These are phyloP conservation scores for Porites australiensis DNA, from an alignment of 64 coral and sea anemone species.

Conservation along the genomic window DNA sequence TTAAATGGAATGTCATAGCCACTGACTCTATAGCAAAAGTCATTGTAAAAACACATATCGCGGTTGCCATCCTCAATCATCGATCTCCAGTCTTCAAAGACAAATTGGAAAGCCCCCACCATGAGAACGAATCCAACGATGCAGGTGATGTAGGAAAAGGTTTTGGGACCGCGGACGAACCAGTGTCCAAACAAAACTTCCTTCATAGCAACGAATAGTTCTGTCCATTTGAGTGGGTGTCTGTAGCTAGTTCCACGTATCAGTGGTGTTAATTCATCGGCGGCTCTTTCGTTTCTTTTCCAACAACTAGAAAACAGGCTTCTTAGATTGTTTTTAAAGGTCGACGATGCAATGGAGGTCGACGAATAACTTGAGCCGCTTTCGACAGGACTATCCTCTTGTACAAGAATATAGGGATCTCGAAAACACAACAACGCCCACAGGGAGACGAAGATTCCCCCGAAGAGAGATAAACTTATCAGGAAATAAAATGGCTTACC, in stretches of 20 bases:
- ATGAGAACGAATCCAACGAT: constrained; percentile 76
- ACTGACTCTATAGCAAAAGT: constrained; percentile 72
- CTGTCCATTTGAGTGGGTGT: not conserved
- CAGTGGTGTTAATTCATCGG: constrained; percentile 27
- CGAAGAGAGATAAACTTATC: constrained; percentile 34
- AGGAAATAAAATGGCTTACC: constrained; percentile 40
- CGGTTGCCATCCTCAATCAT: constrained; percentile 45
- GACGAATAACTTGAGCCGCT: not conserved
- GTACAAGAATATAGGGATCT: constrained; percentile 25
- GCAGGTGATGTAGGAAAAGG: constrained; percentile 72
- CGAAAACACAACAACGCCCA: constrained; percentile 70
- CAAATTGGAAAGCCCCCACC: constrained; percentile 70
- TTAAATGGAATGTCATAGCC: constrained; percentile 80
- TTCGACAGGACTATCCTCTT: not conserved
- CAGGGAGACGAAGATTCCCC: constrained; percentile 41
- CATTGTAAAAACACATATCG: constrained; percentile 61
- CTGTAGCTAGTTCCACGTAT: not conserved
- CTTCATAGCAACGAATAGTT: constrained; percentile 28
- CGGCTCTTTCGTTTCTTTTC: not conserved
- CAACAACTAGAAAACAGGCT: constrained; percentile 35
- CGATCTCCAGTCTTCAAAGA: constrained; percentile 44
- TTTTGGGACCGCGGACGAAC: constrained; percentile 50
- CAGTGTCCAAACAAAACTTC: constrained; percentile 56
- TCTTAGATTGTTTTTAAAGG: constrained; percentile 18
- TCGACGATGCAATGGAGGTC: not conserved